Evolutionary conservation across 37 sponge, comb jelly and placozoan species (phyloP), one percentile per base, ranked within the genome.

Genomic region (Chondrilla cf. caribensis): DNA sequence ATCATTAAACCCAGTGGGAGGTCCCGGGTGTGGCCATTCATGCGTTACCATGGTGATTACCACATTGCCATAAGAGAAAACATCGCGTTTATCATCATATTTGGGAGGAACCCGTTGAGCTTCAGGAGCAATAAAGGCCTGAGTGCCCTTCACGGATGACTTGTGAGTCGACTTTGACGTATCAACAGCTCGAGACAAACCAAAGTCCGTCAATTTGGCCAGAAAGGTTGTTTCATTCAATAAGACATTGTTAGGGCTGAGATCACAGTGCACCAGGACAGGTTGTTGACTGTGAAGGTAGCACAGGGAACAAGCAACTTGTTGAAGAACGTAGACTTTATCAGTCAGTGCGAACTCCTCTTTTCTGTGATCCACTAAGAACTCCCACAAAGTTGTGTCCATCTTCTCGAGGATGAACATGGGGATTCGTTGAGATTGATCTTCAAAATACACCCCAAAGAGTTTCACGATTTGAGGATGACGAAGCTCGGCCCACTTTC

Each of bases 351-450:
- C 17, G 32, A 67, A 67, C 31, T 29, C 32, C 5, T 67, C 35
- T 29, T 67, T 67, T 2, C 3, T 29, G 35, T 67, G 68, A n/a
- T 4, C 33, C 33, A 31, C 32, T 4, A 67, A 67, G 68, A 31
- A 4, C 15, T 3, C 15, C 32, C 68, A 32, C 17, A 67, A 32
- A 28, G 31, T 67, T 2, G 68, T 67, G 68, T 67, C 68, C 68
- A 67, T 67, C 68, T 67, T 67, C 68, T 67, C 68, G 31, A 67
- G n/a, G 32, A 67, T 28, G 31, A 67, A 32, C 31, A 67, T 32
- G 1, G 68, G 68, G 14, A 67, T n/a, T 7, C 31, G 33, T 26
- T 29, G 68, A 67, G 22, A 2, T 18, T 25, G 43, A n/a, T n/a
- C n/a, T 38, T 75, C 5, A 18, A n/a, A 44, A 38, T 75, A 75